phyloP scores from a whole-genome alignment of 2,113 vertebrate genomes.

The Mus spicilegus region DNA sequence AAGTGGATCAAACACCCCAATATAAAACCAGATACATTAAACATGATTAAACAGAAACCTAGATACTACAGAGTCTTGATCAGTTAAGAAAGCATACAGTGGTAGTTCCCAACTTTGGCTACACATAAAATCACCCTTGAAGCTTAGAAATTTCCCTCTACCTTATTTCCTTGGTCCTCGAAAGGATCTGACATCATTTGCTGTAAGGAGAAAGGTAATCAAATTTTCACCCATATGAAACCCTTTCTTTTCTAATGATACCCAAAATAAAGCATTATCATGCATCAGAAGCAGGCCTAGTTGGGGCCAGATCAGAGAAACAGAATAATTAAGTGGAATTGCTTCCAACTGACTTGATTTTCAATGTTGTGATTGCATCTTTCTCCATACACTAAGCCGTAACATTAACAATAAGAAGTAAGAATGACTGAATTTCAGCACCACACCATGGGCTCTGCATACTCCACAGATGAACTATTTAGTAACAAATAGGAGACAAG shows the following conservation, averaged over 20 bases:
- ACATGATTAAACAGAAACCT: neutral
- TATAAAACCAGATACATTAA: neutral
- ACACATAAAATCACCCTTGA: neutral
- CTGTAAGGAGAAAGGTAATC: neutral
- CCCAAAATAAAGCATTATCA: neutral
- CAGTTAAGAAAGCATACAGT: neutral
- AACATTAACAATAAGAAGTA: neutral
- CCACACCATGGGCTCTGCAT: neutral
- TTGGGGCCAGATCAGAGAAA: neutral
- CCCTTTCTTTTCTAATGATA: neutral
- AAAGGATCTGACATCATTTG: neutral
- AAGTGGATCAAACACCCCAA: neutral
- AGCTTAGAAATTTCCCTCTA: neutral
- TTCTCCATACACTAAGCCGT: neutral
- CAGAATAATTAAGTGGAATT: neutral
- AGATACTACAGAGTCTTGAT: neutral
- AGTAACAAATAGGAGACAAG: neutral
- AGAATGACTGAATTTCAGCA: neutral
- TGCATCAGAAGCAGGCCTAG: neutral
- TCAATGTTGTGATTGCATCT: neutral
- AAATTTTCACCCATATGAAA: conserved; percentile 2
- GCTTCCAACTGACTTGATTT: neutral
- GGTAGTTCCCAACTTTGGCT: neutral
- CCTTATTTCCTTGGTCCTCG: neutral
- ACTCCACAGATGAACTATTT: neutral